Base-by-base conservation (phyloP, 2,797 vertebrate genomes). In the Acipenser transmontanus region DNA sequence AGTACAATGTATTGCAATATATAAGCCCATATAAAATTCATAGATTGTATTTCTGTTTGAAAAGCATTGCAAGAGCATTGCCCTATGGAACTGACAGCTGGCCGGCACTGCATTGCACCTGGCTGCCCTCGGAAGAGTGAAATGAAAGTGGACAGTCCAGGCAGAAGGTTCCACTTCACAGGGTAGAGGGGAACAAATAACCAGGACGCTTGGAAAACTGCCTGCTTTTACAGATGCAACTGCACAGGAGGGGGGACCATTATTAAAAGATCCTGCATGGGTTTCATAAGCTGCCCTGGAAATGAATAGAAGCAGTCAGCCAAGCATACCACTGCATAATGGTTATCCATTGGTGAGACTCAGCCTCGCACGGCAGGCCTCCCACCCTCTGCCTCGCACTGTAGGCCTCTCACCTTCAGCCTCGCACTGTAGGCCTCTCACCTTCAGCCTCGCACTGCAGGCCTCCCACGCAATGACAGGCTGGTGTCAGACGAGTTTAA, bases 341-440 rank as follows among this genome's bases (percentile, higher is more conserved):
- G 83, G 79, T 87, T 88, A 89, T 88, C 85, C 88, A 87, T 82
- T 86, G 87, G 87, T 81, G 82, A 84, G 85, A 82, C 85, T 87
- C 85, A 80, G 83, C 85, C 84, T 69, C 65, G 77, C 76, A 77
- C 75, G 75, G 80, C 74, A 64, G 73, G 72, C 65, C 11, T 47
- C 14, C 6, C 49, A 49, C 67, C 48, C 59, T 69, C 69, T 17
- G 17, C 17, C 17, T 17, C 17, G 17, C 17, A 34, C 34, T 34
- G 34, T 4, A 34, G 34, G 54, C 4, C 34, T 34, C 34, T 4
- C 4, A 34, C 34, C 34, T 4, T 34, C 34, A 3, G 34, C 34
- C 34, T 34, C 4, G 34, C 34, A 14, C 9, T n/a, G 54, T 57
- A 63, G 47, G 51, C 14, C 51, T 7, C 50, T 20, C 61, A 13